Base-by-base conservation (phyloP, 2,113 vertebrate genomes). In the Litocranius walleri region DNA sequence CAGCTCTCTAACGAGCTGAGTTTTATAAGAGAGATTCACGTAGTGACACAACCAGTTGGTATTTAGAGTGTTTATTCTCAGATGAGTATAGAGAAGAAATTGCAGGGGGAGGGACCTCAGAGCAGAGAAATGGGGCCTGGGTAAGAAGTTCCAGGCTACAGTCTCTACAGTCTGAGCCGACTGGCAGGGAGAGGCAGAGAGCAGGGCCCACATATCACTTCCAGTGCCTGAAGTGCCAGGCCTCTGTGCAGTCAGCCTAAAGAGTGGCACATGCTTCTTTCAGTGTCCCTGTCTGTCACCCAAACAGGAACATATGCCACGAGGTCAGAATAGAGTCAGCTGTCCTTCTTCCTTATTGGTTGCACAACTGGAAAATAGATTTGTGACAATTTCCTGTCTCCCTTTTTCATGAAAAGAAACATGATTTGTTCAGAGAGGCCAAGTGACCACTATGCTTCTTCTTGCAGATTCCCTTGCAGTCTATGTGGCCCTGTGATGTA, bases 191-290 rank as follows among this genome's bases (percentile, higher is more conserved):
- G 50, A 43, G 14, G 5, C 50, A 48, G 15, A 21, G 43, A 80
- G 21, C 17, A 3, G 6, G 23, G 13, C 25, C 40, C 4, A 0
- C 6, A 4, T 17, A 67, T 6, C 5, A 29, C 45, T 12, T 33
- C 45, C 10, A 5, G 33, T 7, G 2, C 29, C 36, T 5, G 33
- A 12, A 56, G 14, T 1, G 2, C 12, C 7, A 93, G 54, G 5
- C 15, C 30, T 6, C 3, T 9, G 19, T 50, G 16, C 21, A 19
- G 3, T 48, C 50, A n/a, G 13, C 19, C 3, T 5, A 14, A 21
- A 17, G 6, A 40, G 2, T 11, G n/a, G 36, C 54, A 12, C 1
- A 3, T 0, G 0, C 43, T 74, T 81, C 19, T 21, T 83, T 67
- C 50, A 48, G 30, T 48, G 13, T 19, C 12, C 23, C 21, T 50